Percentiles rank a stretch among this genome's conserved stretches.
phyloP scores from a whole-genome alignment of 1,140 invertebrate species.

The Choristoneura fumiferana region DNA sequence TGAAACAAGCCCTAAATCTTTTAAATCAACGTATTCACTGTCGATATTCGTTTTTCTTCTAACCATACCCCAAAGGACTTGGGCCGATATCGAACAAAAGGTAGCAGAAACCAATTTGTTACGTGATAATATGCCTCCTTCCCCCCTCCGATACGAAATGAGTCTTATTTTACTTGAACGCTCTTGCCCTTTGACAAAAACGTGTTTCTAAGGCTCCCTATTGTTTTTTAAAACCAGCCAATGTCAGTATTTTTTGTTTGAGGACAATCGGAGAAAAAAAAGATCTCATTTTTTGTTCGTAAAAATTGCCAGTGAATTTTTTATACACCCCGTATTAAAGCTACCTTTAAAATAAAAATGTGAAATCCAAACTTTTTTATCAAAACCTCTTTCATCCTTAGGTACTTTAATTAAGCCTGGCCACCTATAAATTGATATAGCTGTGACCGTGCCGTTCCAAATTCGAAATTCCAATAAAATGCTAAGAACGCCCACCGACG shows the following conservation, averaged over 20 bases:
- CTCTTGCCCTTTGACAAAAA: slow-evolving; percentile 28
- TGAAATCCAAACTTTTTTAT: no score
- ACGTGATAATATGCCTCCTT: slow-evolving; percentile 72
- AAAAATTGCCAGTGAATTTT: no score
- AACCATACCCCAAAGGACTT: slow-evolving; percentile 45
- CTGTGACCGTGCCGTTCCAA: slow-evolving; percentile 9
- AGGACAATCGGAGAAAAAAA: no score
- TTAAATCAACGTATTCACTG: no score
- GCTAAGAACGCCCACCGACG: slow-evolving; percentile 31
- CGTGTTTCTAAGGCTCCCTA: no score
- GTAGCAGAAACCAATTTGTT: slow-evolving; percentile 76
- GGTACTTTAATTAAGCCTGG: slow-evolving; percentile 1
- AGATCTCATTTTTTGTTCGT: no score
- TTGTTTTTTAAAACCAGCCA: no score
- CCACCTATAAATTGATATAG: slow-evolving; percentile 1
- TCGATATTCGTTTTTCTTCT: slow-evolving; percentile 25
- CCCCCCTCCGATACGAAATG: slow-evolving; percentile 42
- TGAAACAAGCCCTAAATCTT: no score
- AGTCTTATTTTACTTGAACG: slow-evolving; percentile 50
- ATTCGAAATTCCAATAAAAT: slow-evolving; percentile 38
- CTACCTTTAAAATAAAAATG: no score
- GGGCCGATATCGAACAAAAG: slow-evolving; percentile 65
- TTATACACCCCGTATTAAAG: no score
- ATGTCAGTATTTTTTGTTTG: no score
- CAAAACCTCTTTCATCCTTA: no score